Base-by-base conservation (phyloP, 2,888 invertebrate genomes). In the Ophion ellenae region DNA sequence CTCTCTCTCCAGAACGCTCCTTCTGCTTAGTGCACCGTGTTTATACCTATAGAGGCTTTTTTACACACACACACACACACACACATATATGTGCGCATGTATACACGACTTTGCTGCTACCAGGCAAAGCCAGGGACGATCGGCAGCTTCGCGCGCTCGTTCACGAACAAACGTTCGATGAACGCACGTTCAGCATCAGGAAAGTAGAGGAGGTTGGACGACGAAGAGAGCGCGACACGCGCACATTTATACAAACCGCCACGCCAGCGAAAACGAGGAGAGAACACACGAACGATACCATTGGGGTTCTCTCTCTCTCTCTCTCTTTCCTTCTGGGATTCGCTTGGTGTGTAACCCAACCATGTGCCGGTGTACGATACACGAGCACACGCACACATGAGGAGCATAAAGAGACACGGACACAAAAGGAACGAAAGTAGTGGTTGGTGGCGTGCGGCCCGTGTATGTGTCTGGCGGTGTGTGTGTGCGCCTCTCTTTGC, bases 171-270 rank as follows among this genome's bases (percentile, higher is more conserved):
- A 53, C 77, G 73, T 83, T 80, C 83, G 83, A 70, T 81, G 78
- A 83, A 86, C 81, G 86, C 86, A 83, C 83, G 81, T 83, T 78
- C 83, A 86, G 86, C 83, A 80, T 71, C 69, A 75, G 73, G 53
- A 75, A 59, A 53, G 73, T 74, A 78, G 63, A 66, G 85, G 85
- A 80, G 83, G 83, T 53, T 74, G 78, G 59, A 79, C 80, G 71
- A 76, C 81, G 77, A 82, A 75, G 75, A 81, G 81, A 70, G 63
- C 17, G 70, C 69, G 75, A 76, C 69, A 86, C 80, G 86, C 83
- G 78, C 86, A 86, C 86, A 83, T 86, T 86, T 77, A 83, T 80
- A 84, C 66, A 73, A 64, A 69, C 74, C 76, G 77, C 74, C 69
- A 70, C 70, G 81, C 81, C 78, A 84, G 75, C 86, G 70, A 81